phyloP scores from a whole-genome alignment of 2,797 vertebrate genomes.

The Tympanoctomys barrerae region DNA sequence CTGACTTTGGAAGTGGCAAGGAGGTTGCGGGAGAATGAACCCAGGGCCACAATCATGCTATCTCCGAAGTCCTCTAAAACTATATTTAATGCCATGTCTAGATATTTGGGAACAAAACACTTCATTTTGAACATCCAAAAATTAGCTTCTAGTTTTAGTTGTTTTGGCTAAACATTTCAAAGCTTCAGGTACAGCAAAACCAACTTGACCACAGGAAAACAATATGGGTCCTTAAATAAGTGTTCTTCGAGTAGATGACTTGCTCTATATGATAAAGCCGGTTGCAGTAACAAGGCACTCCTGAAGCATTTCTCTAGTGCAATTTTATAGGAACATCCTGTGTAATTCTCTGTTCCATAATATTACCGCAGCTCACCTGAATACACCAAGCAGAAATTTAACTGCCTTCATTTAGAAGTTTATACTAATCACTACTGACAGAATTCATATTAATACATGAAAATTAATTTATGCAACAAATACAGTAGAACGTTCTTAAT shows the following conservation, averaged over 20 bases:
- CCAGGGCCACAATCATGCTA: no score
- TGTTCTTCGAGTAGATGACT: background rate
- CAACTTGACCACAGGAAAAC: background rate
- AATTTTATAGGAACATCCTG: background rate
- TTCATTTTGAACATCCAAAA: slow-evolving; percentile 12
- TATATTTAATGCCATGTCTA: background rate
- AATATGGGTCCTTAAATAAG: background rate
- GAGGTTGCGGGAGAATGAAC: background rate
- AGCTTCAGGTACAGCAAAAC: background rate
- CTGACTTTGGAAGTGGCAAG: background rate
- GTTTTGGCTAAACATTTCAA: background rate
- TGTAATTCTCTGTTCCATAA: background rate
- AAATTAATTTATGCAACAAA: slow-evolving; percentile 12
- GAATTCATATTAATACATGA: background rate
- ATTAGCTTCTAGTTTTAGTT: background rate
- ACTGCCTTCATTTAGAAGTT: background rate
- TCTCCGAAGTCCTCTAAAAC: no score
- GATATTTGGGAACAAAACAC: background rate
- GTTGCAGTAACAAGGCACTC: background rate
- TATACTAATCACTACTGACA: background rate
- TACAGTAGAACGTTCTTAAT: background rate
- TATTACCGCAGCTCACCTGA: background rate
- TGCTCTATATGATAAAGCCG: background rate
- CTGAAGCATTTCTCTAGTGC: background rate
- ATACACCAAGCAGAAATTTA: background rate